Evolutionary conservation across 2,888 invertebrate genomes (phyloP).

Genomic region (Ormyrus rosae): DNA sequence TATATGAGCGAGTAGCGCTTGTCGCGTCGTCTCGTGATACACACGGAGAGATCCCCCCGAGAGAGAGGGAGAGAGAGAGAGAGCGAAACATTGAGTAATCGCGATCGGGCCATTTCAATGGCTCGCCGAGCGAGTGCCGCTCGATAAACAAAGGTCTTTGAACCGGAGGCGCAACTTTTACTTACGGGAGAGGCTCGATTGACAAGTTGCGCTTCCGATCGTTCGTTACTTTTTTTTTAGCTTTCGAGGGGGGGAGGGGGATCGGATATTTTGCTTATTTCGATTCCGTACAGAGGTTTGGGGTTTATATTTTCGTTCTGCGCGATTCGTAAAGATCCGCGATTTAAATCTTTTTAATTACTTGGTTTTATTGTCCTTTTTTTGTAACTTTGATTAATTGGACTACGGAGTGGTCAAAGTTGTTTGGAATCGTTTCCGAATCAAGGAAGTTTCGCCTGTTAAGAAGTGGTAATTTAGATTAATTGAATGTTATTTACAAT

Average conservation of each 20-base stretch:
- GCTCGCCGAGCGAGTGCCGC: not conserved
- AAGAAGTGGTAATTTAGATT: too few relatives aligned
- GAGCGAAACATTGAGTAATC: constrained; percentile 49
- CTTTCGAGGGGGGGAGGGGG: not conserved
- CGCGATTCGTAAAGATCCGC: too few relatives aligned
- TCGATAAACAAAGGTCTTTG: constrained; percentile 51
- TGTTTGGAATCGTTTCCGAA: too few relatives aligned
- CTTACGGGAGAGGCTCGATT: not conserved
- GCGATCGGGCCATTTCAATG: constrained; percentile 46
- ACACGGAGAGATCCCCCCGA: not conserved
- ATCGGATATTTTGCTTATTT: not conserved
- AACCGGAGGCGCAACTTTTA: not conserved
- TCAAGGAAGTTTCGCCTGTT: too few relatives aligned
- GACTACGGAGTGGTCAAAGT: too few relatives aligned
- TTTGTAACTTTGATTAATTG: too few relatives aligned
- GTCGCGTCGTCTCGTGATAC: constrained; percentile 20
- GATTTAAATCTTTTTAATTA: too few relatives aligned
- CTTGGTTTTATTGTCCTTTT: too few relatives aligned
- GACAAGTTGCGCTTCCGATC: too few relatives aligned
- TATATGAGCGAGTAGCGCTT: not conserved
- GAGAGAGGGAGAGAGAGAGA: too few relatives aligned
- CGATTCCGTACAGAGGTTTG: not conserved
- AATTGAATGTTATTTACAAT: too few relatives aligned
- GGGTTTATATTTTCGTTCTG: too few relatives aligned
- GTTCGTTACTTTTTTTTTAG: not conserved